These are phyloP conservation scores for Scaptomyza cyrtandrae DNA, from an alignment of 2,888 invertebrate genomes.

Conservation along the genomic window DNA sequence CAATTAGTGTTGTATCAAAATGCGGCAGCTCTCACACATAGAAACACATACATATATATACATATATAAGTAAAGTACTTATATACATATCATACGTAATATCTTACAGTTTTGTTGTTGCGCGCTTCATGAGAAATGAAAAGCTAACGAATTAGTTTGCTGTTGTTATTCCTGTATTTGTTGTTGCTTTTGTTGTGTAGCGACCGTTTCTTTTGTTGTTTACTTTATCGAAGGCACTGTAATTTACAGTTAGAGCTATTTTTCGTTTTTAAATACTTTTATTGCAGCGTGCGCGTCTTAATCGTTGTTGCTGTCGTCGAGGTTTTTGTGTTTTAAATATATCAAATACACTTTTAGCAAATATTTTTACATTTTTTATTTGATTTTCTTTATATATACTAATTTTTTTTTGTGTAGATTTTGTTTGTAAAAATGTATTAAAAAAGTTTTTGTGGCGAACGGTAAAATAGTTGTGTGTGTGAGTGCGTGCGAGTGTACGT, in stretches of 20 bases:
- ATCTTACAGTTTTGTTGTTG: constrained; percentile 63
- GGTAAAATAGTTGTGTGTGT: constrained; percentile 30
- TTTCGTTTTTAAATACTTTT: constrained; percentile 46
- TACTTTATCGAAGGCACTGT: constrained; percentile 73
- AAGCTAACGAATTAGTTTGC: constrained; percentile 36
- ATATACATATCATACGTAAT: constrained; percentile 62
- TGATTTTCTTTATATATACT: constrained; percentile 8
- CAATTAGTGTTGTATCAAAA: constrained; percentile 60
- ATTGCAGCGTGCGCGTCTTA: constrained; percentile 45
- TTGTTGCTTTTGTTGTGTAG: constrained; percentile 43
- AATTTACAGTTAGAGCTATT: constrained; percentile 74
- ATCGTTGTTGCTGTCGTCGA: constrained; percentile 23
- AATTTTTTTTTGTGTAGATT: constrained; percentile 7
- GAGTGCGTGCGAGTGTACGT: constrained; percentile 24
- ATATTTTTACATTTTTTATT: constrained; percentile 44
- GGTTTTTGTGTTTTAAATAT: constrained; percentile 29
- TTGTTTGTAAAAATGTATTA: constrained; percentile 53
- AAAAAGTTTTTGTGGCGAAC: constrained; percentile 42
- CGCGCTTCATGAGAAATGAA: constrained; percentile 43
- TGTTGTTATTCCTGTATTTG: constrained; percentile 34
- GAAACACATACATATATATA: not conserved
- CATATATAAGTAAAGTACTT: constrained; percentile 1
- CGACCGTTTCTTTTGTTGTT: constrained; percentile 50
- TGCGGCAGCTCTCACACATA: constrained; percentile 35
- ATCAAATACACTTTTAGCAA: constrained; percentile 77